phyloP scores from a whole-genome alignment of 2,797 vertebrate genomes.

The Enteromius unitaeniatus region DNA sequence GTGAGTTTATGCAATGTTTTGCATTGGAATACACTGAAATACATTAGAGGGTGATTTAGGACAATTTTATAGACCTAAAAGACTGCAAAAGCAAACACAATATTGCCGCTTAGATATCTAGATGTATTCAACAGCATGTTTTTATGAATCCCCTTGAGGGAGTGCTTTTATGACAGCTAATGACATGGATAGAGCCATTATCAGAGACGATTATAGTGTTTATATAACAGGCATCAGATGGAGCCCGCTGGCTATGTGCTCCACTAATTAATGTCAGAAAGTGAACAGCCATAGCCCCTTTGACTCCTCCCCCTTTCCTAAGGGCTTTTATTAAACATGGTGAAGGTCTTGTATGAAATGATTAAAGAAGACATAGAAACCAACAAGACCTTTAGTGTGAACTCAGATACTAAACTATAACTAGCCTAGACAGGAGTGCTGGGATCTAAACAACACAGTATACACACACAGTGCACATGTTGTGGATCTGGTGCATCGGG shows the following conservation, averaged over 20 bases:
- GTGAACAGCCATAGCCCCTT: neutral
- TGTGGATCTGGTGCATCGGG: neutral
- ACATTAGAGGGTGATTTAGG: neutral
- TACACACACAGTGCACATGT: neutral
- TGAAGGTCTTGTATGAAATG: too few species aligned
- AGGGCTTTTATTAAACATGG: neutral
- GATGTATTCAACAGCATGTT: neutral
- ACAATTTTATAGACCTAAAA: neutral
- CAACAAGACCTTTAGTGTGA: neutral
- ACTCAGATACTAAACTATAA: neutral
- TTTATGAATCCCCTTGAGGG: constrained; percentile 9
- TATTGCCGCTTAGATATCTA: neutral
- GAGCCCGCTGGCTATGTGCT: neutral
- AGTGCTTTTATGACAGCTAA: constrained; percentile 8
- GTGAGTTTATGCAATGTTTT: neutral
- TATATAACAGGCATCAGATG: constrained; percentile 13
- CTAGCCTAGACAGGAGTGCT: neutral
- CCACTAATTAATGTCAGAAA: neutral
- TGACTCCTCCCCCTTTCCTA: neutral
- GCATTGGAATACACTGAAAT: neutral
- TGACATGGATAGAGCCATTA: constrained; percentile 2
- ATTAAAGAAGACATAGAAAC: neutral
- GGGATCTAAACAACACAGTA: neutral
- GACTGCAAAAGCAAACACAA: neutral
- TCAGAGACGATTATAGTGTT: neutral